Evolutionary conservation across 2,888 invertebrate species (phyloP).

Genomic region (Criorhina ranunculi): DNA sequence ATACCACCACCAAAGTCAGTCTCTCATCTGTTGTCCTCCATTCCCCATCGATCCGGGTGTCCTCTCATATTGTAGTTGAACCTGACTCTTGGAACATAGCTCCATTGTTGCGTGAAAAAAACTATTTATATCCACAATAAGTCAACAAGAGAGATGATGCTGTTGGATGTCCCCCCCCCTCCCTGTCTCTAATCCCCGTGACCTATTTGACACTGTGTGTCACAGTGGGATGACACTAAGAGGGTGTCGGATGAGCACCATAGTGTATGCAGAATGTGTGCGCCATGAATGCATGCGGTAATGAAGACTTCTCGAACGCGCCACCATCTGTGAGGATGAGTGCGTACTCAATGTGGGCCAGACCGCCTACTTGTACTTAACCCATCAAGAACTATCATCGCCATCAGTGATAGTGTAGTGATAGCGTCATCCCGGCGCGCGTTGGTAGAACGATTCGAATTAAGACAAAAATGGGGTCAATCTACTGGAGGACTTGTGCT

Average conservation of each 20-base stretch:
- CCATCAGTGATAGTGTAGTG: conserved; percentile 30
- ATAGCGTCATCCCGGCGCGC: conserved; percentile 53
- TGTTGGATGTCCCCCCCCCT: background rate
- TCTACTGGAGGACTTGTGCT: conserved; percentile 13
- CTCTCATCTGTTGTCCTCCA: conserved; percentile 8
- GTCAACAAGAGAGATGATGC: conserved; percentile 3
- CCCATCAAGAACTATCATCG: conserved; percentile 55
- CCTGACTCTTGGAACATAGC: conserved; percentile 53
- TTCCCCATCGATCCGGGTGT: conserved; percentile 47
- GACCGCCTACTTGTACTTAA: conserved; percentile 62
- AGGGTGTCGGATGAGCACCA: conserved; percentile 40
- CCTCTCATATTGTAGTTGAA: conserved; percentile 61
- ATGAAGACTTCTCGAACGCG: conserved; percentile 42
- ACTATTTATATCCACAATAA: conserved; percentile 48
- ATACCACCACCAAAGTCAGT: conserved; percentile 37
- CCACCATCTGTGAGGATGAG: conserved; percentile 18
- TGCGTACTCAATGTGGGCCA: conserved; percentile 54
- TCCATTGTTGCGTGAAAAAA: conserved; percentile 23
- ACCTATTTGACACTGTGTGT: conserved; percentile 57
- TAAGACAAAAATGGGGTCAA: conserved; percentile 35
- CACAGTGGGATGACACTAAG: conserved; percentile 50
- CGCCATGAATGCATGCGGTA: conserved; percentile 48
- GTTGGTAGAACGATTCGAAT: conserved; percentile 49
- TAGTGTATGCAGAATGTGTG: conserved; percentile 34
- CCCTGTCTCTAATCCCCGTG: conserved; percentile 45